Percentiles rank a stretch among this genome's conserved stretches.
Evolutionary conservation across 53 echinoderm and acorn worm genomes (phyloP).

Genomic region (Temnopleurus reevesii): DNA sequence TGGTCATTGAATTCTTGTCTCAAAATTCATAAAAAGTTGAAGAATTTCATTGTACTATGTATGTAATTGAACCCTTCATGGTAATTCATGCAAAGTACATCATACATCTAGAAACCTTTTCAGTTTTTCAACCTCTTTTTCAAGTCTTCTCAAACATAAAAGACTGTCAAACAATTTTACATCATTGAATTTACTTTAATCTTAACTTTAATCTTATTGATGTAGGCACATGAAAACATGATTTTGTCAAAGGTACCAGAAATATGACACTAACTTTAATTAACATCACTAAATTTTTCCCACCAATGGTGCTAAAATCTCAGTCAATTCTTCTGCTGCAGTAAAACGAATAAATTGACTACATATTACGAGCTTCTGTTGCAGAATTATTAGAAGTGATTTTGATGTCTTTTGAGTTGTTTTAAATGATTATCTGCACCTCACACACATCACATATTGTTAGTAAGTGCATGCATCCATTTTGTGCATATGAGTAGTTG

Average conservation of each 20-base stretch:
- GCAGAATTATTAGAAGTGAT: not conserved
- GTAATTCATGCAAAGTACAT: too few relatives aligned
- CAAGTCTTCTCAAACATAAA: too few relatives aligned
- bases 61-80: too few relatives aligned
- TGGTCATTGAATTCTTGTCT: too few relatives aligned
- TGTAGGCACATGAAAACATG: not conserved
- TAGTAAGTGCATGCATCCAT: too few relatives aligned
- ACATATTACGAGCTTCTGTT: not conserved
- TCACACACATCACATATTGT: not conserved
- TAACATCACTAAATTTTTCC: not conserved
- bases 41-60: too few relatives aligned
- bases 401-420: not conserved
- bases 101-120: too few relatives aligned
- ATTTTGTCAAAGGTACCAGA: not conserved
- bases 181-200: not conserved
- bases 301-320: slow-evolving; percentile 20
- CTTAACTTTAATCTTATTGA: not conserved
- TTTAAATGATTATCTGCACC: not conserved
- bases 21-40: too few relatives aligned
- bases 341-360: not conserved
- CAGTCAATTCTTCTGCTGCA: not conserved
- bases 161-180: not conserved
- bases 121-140: too few relatives aligned
- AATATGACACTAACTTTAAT: not conserved
- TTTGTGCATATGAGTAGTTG: too few relatives aligned